Evolutionary conservation across 1,140 invertebrate species (phyloP), one percentile per base, ranked within the genome.

Genomic region (Drosophila yakuba): DNA sequence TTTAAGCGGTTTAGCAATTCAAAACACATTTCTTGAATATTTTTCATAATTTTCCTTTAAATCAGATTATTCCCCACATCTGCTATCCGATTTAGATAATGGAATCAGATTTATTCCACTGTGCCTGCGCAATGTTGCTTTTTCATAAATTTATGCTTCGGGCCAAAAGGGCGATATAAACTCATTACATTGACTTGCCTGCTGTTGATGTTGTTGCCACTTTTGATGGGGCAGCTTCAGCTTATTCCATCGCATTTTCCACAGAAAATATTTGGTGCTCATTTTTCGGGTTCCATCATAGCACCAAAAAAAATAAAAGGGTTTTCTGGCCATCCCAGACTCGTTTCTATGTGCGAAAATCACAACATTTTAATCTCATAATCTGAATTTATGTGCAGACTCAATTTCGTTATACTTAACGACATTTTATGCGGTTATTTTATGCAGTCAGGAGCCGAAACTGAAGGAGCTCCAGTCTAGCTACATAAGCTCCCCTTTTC

Each of bases 341-440:
- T 58, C 11, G 41, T 25, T 36, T 58, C 62, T 44, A 77, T 80
- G 78, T 88, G 83, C 80, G 68, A 88, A 88, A 88, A 88, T 88
- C 83, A 88, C 76, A 88, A 89, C 84, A 89, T 89, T 89, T 89
- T 89, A 89, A 89, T 89, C 84, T 84, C 80, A 89, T 89, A 89
- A 89, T 89, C 85, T 89, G 84, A 89, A 89, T 89, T 89, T 89
- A 89, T 89, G 84, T 84, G 85, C 80, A 82, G 84, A 89, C 84
- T 89, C 84, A 89, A 89, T 89, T 89, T 89, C 84, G 84, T 89
- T 89, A 89, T 89, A 71, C 84, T 89, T 89, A 89, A 89, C 84
- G 84, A 89, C 84, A 84, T 89, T 89, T 89, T 89, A 89, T 89
- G 84, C 84, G 84, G 80, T 84, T 89, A 89, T 89, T 75, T 86